Evolutionary conservation across 2,888 invertebrate species (phyloP).

Genomic region (Griposia aprilina): DNA sequence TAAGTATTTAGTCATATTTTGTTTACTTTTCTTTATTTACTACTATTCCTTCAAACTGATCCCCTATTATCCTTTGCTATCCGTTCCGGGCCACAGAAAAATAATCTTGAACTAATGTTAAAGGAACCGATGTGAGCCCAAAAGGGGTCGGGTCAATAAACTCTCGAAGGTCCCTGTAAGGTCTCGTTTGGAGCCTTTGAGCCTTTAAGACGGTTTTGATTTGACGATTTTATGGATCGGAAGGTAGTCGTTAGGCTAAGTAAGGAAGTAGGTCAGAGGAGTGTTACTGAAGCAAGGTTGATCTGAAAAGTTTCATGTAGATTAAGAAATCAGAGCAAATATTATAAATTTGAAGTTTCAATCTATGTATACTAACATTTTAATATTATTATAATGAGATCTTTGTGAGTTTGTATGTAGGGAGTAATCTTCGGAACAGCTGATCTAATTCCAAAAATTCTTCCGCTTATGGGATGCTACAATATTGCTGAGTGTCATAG

Average conservation of each 20-base stretch:
- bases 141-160: conserved; percentile 74
- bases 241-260: conserved; percentile 17
- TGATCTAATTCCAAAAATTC: too few species aligned
- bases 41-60: conserved; percentile 28
- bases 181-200: conserved; percentile 77
- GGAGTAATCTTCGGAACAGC: too few species aligned
- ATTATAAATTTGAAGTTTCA: background rate
- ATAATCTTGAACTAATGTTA: conserved; percentile 62
- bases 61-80: conserved; percentile 47
- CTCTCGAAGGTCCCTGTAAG: conserved; percentile 74
- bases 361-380: too few species aligned
- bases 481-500: too few species aligned
- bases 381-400: too few species aligned
- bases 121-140: conserved; percentile 60
- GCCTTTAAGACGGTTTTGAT: conserved; percentile 69
- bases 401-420: too few species aligned
- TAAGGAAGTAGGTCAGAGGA: background rate
- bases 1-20: conserved; percentile 31
- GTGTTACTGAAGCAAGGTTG: background rate
- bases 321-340: background rate
- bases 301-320: background rate
- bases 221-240: conserved; percentile 68
- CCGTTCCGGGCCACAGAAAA: conserved; percentile 50
- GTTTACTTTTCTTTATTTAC: conserved; percentile 42
- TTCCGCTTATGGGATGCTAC: too few species aligned